Percentiles rank a stretch among this genome's conserved stretches.
phyloP scores from a whole-genome alignment of 30 jellyfish, hydroid and myxozoan species.

The Chironex yamaguchii region DNA sequence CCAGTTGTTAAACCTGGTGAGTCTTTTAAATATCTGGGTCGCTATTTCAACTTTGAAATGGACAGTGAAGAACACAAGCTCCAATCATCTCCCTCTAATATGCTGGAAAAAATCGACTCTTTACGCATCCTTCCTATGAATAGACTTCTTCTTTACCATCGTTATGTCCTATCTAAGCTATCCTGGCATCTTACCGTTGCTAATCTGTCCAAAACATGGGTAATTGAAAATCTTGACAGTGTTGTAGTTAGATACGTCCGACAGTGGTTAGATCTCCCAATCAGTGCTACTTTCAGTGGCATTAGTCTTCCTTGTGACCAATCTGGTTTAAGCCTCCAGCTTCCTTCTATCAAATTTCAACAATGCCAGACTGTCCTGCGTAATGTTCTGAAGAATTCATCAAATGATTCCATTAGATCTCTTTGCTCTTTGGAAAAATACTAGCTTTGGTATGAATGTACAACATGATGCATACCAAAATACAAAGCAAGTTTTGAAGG shows the following conservation, averaged over 20 bases:
- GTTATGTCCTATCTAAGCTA: not conserved
- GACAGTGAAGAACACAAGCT: not conserved
- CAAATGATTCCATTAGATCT: not conserved
- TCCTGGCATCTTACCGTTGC: slow-evolving; percentile 28
- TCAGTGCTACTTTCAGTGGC: slow-evolving; percentile 39
- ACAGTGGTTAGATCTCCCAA: slow-evolving; percentile 19
- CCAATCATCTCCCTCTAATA: not conserved
- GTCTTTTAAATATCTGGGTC: slow-evolving; percentile 18
- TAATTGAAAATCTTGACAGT: slow-evolving; percentile 19
- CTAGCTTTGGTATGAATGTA: not conserved
- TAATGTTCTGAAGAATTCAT: not conserved
- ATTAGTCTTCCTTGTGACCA: slow-evolving; percentile 4
- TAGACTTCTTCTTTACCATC: not conserved
- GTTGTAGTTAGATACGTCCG: not conserved
- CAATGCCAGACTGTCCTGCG: slow-evolving; percentile 20
- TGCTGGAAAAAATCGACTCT: not conserved
- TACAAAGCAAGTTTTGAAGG: slow-evolving; percentile 23
- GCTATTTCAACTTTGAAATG: slow-evolving; percentile 19
- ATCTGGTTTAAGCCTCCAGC: slow-evolving; percentile 8
- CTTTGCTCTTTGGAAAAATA: not conserved
- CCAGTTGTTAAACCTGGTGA: no score
- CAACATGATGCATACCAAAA: slow-evolving; percentile 20
- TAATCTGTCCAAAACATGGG: not conserved
- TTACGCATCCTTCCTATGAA: slow-evolving; percentile 3
- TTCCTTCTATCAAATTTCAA: slow-evolving; percentile 9